Evolutionary conservation across 1,140 invertebrate genomes (phyloP), one percentile per base, ranked within the genome.

Genomic region (Bicyclus anynana): DNA sequence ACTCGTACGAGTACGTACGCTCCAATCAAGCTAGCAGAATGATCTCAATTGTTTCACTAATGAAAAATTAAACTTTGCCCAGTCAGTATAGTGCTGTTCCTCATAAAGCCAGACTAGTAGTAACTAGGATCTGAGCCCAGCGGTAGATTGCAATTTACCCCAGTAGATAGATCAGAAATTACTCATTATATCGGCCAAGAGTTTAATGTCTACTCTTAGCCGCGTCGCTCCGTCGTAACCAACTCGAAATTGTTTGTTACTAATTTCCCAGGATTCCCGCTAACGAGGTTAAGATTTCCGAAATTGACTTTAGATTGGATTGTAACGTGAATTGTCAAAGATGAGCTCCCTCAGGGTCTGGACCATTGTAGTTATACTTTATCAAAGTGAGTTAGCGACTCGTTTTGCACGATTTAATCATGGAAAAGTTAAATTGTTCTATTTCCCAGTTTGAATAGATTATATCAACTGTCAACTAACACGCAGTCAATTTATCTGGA

Each of bases 331-430:
- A 61, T 37, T 44, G 46, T 62, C 56, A 59, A 51, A 37, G 55
- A 80, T 76, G 72, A n/a, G n/a, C n/a, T 72, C 73, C 27, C 42
- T 82, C 12, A 57, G 59, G 47, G 58, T 74, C 66, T 81, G 76
- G 80, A 82, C 69, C 44, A 53, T 80, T 26, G 27, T 74, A 12
- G 48, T 71, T 12, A 80, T 87, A 62, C 62, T 77, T n/a, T 78
- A 70, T 58, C 81, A 84, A 65, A 82, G 84, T 87, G 69, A 81
- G 81, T 77, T 42, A 12, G 2, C 9, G 9, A 12, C 33, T 10
- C 3, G 3, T 35, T 35, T 35, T 2, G 12, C 2, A 5, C 33
- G 33, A 2, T 7, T 23, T 23, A 2, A 23, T 2, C 2, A 23
- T 4, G 23, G 23, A 23, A 23, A 7, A 4, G 3, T 4, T 23